Conservation (phyloP, 1,140 invertebrate species). For the Tetramorium simillimum region DNA sequence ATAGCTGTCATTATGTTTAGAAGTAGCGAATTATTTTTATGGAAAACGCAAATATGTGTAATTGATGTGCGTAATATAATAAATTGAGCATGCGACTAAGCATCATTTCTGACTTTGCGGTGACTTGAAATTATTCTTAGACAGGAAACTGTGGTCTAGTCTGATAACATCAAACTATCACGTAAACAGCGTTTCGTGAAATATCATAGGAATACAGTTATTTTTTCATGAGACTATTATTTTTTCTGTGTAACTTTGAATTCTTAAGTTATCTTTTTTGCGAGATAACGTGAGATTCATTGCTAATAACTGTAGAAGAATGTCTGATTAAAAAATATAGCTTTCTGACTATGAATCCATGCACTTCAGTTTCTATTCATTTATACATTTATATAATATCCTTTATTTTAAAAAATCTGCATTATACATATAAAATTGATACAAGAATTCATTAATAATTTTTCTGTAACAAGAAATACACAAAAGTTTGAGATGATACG, state of each 20-base stretch:
- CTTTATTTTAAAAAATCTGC: background rate
- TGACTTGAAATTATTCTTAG: background rate
- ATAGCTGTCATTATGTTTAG: background rate
- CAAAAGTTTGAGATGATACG: background rate
- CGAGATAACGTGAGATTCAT: background rate
- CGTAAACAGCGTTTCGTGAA: background rate
- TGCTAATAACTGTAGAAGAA: background rate
- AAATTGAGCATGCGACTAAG: background rate
- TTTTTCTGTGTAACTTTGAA: background rate
- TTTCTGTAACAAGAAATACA: background rate
- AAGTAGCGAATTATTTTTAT: background rate
- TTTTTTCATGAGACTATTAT: background rate
- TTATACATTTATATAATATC: background rate
- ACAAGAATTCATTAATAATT: background rate
- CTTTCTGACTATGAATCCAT: background rate
- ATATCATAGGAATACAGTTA: background rate
- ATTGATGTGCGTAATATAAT: background rate
- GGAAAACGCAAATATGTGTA: background rate
- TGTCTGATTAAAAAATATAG: background rate
- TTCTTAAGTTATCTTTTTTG: background rate
- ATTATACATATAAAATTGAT: background rate
- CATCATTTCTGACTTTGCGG: background rate
- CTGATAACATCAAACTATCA: background rate
- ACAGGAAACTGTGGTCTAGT: slow-evolving; percentile 23
- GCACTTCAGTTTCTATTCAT: background rate